A percentile compares a stretch with the other conserved stretches of the same genome.
Conservation (phyloP, 2,113 vertebrate genomes). For the Anguilla rostrata region DNA sequence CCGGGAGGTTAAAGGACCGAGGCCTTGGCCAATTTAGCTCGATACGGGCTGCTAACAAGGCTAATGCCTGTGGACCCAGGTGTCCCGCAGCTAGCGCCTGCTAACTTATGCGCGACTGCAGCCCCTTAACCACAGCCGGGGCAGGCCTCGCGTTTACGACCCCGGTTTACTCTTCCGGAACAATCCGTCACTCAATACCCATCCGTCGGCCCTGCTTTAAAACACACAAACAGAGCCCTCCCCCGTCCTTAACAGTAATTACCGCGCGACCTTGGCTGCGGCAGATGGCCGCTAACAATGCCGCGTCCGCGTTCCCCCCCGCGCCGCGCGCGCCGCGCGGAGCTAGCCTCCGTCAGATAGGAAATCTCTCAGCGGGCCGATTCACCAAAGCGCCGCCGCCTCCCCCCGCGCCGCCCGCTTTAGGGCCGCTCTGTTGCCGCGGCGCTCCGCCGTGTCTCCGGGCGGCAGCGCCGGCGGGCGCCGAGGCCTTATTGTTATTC, state of each 20-base stretch:
- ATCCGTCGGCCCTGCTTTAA: neutral
- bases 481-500: constrained; percentile 42
- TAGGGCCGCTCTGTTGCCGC: constrained; percentile 26
- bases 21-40: neutral
- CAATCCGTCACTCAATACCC: neutral
- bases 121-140: too few species aligned
- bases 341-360: neutral
- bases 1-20: neutral
- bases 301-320: too few species aligned
- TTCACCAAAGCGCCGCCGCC: neutral
- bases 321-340: too few species aligned
- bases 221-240: neutral
- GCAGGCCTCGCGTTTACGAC: too few species aligned
- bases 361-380: neutral
- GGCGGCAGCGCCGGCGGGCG: constrained; percentile 24
- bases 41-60: neutral
- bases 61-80: neutral
- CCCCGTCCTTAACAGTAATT: neutral
- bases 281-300: too few species aligned
- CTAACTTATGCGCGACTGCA: neutral
- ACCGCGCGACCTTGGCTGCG: neutral
- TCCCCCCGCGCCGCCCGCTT: neutral
- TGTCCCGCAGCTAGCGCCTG: neutral
- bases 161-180: too few species aligned
- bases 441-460: constrained; percentile 20